Evolutionary conservation across 1,140 invertebrate genomes (phyloP).

Genomic region (Pseudomyrmex pallidus): DNA sequence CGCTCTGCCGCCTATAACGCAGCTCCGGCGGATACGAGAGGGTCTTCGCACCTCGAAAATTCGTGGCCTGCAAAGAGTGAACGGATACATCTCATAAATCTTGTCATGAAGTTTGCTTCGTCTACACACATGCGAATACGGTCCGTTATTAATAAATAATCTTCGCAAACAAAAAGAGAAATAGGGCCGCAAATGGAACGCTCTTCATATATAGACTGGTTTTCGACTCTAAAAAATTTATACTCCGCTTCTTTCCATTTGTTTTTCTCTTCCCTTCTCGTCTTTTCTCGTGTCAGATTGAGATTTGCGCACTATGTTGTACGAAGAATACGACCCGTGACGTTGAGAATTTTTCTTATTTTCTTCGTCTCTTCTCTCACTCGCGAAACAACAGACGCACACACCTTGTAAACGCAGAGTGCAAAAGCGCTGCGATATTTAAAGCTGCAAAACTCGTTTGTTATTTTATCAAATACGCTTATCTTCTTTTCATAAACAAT

Average conservation of each 20-base stretch:
- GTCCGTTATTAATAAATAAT: not conserved
- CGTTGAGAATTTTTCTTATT: not conserved
- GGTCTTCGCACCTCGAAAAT: conserved; percentile 63
- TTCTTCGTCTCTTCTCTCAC: not conserved
- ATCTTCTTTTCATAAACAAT: too few relatives aligned
- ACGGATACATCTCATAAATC: conserved; percentile 40
- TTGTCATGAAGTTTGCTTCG: not conserved
- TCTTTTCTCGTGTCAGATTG: not conserved
- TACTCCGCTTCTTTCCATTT: too few relatives aligned
- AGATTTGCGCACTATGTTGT: not conserved
- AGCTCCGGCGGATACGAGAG: conserved; percentile 36
- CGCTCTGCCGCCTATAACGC: conserved; percentile 76
- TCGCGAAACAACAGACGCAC: too few relatives aligned
- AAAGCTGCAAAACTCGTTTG: too few relatives aligned
- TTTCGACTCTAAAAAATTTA: conserved; percentile 57
- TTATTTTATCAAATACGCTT: too few relatives aligned
- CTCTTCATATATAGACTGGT: not conserved
- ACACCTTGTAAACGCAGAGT: too few relatives aligned
- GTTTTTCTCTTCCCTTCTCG: not conserved
- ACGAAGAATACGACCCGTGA: not conserved
- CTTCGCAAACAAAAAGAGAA: not conserved
- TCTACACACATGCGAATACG: conserved; percentile 15
- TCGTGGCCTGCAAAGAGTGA: conserved; percentile 65
- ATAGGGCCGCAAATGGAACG: not conserved
- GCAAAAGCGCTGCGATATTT: too few relatives aligned